These are phyloP conservation scores for Eupithecia pulchellata DNA, from an alignment of 2,888 invertebrate genomes.

Conservation along the genomic window DNA sequence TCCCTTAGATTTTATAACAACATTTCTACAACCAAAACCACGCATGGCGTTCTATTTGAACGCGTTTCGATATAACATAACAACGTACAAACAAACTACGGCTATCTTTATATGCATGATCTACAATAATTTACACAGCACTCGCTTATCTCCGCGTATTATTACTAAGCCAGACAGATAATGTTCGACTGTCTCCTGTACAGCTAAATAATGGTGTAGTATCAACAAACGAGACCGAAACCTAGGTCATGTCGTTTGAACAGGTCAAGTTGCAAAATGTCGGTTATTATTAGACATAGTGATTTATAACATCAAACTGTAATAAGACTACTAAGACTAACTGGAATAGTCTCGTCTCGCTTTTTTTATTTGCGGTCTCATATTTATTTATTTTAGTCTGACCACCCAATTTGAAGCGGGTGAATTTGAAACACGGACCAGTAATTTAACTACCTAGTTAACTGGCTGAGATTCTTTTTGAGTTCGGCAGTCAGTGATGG, in stretches of 20 bases:
- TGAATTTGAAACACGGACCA: background rate
- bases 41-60: background rate
- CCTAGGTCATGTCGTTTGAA: slow-evolving; percentile 43
- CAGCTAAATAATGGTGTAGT: slow-evolving; percentile 19
- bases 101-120: background rate
- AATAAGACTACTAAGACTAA: too few relatives aligned
- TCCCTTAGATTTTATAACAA: too few relatives aligned
- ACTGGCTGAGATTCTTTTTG: too few relatives aligned
- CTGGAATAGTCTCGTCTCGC: background rate
- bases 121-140: background rate
- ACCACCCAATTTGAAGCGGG: slow-evolving; percentile 2
- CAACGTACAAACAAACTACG: background rate
- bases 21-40: background rate
- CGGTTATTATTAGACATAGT: slow-evolving; percentile 27
- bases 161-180: slow-evolving; percentile 41
- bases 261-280: slow-evolving; percentile 32
- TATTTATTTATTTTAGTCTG: background rate
- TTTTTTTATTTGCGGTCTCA: slow-evolving; percentile 7
- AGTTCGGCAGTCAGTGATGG: too few relatives aligned
- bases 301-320: slow-evolving; percentile 33
- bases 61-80: background rate
- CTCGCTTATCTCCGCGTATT: slow-evolving; percentile 49
- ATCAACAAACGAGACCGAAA: slow-evolving; percentile 40
- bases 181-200: slow-evolving; percentile 45
- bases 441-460: too few relatives aligned